Evolutionary conservation across 2,113 vertebrate species (phyloP), one percentile per base, ranked within the genome.

Genomic region (Mormyrus iriodes): DNA sequence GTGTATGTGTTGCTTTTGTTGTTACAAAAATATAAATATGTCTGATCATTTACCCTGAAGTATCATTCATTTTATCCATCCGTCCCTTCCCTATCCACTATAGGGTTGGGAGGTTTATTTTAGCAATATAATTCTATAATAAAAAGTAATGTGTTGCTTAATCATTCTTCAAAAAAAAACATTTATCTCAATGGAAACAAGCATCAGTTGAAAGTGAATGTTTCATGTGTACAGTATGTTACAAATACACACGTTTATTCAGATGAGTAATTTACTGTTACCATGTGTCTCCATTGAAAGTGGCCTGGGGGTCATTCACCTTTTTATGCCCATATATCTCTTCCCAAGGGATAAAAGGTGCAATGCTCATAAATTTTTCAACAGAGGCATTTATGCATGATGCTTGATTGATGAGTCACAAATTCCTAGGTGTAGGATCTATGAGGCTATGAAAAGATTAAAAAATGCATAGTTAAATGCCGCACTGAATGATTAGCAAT

Each of bases 361-460:
- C 27, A 19, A 15, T 19, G 21, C 17, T 79, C 21, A 21, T 12
- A 86, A 27, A 86, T 44, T 87, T 24, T 84, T 48, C 7, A 12
- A 79, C 27, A 89, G 27, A 48, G 19, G n/a, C 79, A 55, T 76
- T 87, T 84, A 51, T 39, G 79, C 13, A 52, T 90, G 92, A 90
- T 85, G 0, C 89, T 92, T 95, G 94, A 95, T 94, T 92, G 88
- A 7, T 89, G 90, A 92, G 93, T 94, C 94, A 93, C 39, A 15
- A 0, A 76, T 35, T 89, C 51, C 89, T 55, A 83, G 55, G 27
- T 31, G 27, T 69, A 69, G 44, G 61, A 84, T 52, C 58, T 73
- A 19, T 79, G 1, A 42, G 13, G 35, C 73, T 19, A 79, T 31
- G 7, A 53, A 79, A 42, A 17, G 35, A 79, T 35, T 73, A 31